Evolutionary conservation across 2,797 vertebrate species (phyloP).

Genomic region (Alectoris magna): DNA sequence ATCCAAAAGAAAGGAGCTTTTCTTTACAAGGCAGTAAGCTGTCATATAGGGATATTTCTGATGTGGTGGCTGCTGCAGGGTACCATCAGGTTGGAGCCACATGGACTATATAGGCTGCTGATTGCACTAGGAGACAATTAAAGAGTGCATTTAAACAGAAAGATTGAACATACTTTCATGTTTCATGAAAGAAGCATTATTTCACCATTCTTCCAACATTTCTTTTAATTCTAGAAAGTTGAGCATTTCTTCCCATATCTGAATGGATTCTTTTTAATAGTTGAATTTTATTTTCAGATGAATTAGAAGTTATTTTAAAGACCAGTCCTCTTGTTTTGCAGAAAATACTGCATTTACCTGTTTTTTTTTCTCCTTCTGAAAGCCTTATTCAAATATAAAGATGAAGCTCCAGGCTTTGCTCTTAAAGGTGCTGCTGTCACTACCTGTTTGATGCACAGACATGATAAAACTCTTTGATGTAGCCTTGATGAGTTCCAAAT

Average conservation of each 20-base stretch:
- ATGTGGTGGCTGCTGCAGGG: neutral
- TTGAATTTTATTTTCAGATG: neutral
- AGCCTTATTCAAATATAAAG: constrained; percentile 5
- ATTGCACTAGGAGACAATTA: neutral
- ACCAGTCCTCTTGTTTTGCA: neutral
- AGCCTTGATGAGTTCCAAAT: constrained; percentile 48
- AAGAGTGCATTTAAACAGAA: neutral
- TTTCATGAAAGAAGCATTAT: neutral
- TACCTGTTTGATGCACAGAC: constrained; percentile 10
- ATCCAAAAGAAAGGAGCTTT: neutral
- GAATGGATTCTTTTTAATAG: constrained; percentile 4
- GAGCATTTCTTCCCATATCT: neutral
- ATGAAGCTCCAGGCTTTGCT: constrained; percentile 1
- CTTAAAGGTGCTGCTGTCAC: neutral
- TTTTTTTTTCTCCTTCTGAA: constrained; percentile 36
- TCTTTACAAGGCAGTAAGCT: neutral
- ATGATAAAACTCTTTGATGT: constrained; percentile 66
- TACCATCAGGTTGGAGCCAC: neutral
- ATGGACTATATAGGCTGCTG: neutral
- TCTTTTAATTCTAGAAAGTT: neutral
- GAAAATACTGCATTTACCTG: neutral
- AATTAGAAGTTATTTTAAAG: constrained; percentile 22
- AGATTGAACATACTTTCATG: neutral
- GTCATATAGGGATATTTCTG: neutral
- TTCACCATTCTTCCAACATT: neutral